Percentiles rank a stretch among this genome's conserved stretches.
phyloP scores from a whole-genome alignment of 2,797 vertebrate genomes.

The Avahi laniger region DNA sequence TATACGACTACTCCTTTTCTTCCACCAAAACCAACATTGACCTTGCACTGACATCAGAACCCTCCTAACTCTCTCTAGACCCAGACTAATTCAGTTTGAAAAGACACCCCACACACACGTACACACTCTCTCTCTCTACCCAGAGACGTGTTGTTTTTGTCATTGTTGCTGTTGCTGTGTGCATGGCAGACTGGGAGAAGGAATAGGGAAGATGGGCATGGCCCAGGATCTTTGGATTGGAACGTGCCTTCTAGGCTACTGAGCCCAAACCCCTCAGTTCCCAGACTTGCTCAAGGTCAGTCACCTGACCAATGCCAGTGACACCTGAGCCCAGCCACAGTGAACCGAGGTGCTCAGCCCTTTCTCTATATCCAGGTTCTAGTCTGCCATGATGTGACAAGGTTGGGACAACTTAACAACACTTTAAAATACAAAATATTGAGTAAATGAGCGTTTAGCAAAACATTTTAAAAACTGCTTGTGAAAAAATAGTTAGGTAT shows the following conservation, averaged over 20 bases:
- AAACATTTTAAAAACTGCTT: slow-evolving; percentile 28
- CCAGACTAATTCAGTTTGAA: neutral
- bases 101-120: neutral
- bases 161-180: neutral
- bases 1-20: neutral
- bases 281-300: neutral
- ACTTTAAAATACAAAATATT: neutral
- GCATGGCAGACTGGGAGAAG: neutral
- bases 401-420: neutral
- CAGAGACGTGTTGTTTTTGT: neutral
- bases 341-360: neutral
- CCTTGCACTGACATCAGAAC: neutral
- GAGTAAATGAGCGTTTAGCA: neutral
- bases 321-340: neutral
- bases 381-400: neutral
- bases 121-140: neutral
- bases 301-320: neutral
- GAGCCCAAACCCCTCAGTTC: neutral
- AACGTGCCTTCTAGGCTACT: neutral
- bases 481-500: neutral
- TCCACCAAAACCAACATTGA: neutral
- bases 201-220: neutral
- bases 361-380: neutral
- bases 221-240: neutral
- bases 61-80: neutral